Percentiles rank a stretch among this genome's conserved stretches.
These are phyloP conservation scores for Natrix natrix DNA, from an alignment of 2,797 vertebrate genomes.

Conservation along the genomic window DNA sequence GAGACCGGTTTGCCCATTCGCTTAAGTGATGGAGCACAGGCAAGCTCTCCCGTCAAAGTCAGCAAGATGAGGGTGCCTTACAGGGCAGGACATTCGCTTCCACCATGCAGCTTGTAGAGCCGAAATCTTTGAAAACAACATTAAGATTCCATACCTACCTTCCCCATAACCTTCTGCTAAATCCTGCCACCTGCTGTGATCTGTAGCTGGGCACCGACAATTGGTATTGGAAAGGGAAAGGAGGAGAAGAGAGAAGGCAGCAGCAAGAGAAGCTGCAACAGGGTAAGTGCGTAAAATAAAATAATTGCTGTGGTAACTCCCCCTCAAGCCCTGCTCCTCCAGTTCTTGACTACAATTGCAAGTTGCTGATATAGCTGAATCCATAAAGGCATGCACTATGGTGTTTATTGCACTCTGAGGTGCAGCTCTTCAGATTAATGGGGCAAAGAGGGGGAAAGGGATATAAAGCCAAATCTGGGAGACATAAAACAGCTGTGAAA, in stretches of 20 bases:
- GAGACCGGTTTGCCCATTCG: background rate
- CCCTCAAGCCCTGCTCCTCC: conserved; percentile 55
- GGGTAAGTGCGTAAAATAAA: conserved; percentile 67
- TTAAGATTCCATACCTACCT: background rate
- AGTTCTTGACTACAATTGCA: conserved; percentile 68
- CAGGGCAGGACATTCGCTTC: background rate
- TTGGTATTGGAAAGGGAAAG: background rate
- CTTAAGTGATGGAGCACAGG: background rate
- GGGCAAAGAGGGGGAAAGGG: conserved; percentile 32
- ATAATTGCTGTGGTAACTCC: conserved; percentile 72
- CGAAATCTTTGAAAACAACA: background rate
- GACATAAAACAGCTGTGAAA: background rate
- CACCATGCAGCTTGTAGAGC: background rate
- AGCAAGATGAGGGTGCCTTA: background rate
- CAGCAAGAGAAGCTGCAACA: conserved; percentile 44
- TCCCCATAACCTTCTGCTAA: background rate
- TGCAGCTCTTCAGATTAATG: conserved; percentile 55
- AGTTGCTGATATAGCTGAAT: conserved; percentile 75
- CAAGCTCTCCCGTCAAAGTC: background rate
- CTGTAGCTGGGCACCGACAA: background rate
- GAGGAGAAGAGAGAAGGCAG: conserved; percentile 12
- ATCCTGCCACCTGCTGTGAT: background rate
- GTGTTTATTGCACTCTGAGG: conserved; percentile 56
- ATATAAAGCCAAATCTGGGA: background rate
- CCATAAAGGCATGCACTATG: conserved; percentile 64